Evolutionary conservation across 2,888 invertebrate genomes (phyloP).

Genomic region (Drosophila anomalata): DNA sequence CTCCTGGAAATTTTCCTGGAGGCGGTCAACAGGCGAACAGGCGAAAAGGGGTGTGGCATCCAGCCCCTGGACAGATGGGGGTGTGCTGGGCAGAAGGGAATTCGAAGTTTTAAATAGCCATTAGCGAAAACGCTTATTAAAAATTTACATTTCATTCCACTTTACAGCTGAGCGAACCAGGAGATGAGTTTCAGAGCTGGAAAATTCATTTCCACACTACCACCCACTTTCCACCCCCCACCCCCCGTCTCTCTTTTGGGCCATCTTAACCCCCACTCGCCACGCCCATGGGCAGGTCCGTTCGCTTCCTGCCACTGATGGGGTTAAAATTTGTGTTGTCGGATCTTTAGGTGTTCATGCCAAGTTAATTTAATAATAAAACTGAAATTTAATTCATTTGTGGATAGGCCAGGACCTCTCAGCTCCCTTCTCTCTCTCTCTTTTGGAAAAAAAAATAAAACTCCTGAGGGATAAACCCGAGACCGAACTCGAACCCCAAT

Average conservation of each 20-base stretch:
- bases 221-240: neutral
- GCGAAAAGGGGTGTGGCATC: neutral
- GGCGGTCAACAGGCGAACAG: neutral
- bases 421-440: constrained; percentile 33
- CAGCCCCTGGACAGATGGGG: constrained; percentile 4
- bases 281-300: constrained; percentile 13
- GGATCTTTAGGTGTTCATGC: constrained; percentile 82
- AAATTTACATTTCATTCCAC: constrained; percentile 83
- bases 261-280: neutral
- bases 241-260: neutral
- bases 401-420: constrained; percentile 70
- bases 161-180: constrained; percentile 73
- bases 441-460: constrained; percentile 41
- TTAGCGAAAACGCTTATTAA: constrained; percentile 84
- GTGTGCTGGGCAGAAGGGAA: constrained; percentile 37
- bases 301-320: constrained; percentile 40
- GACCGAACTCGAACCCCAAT: constrained; percentile 34
- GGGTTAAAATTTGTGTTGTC: constrained; percentile 57
- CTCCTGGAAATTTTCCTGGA: constrained; percentile 31
- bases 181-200: constrained; percentile 44
- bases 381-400: constrained; percentile 82
- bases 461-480: constrained; percentile 66
- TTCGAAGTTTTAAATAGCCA: constrained; percentile 82
- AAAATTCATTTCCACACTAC: constrained; percentile 43
- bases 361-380: constrained; percentile 83